Percentiles rank a stretch among this genome's conserved stretches.
Evolutionary conservation across 64 coral and sea anemone genomes (phyloP).

Genomic region (Astreopora myriophthalma): DNA sequence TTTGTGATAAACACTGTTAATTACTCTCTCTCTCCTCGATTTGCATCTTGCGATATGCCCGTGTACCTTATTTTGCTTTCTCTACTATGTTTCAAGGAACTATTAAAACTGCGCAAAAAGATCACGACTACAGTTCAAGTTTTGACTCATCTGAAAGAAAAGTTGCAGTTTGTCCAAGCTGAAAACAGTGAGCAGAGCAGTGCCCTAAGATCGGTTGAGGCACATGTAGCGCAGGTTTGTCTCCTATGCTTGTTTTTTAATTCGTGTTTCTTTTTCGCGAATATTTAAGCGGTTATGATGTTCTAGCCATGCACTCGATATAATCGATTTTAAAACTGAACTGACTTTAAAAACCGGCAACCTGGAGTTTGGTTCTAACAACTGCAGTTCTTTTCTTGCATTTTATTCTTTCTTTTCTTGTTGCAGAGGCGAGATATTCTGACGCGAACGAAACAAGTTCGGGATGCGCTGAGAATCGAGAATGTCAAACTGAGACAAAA

Average conservation of each 20-base stretch:
- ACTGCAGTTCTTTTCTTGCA: not conserved
- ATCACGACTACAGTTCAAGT: conserved; percentile 99
- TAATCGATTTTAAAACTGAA: not conserved
- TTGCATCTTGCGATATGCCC: not conserved
- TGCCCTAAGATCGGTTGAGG: conserved; percentile 83
- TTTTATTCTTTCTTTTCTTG: not conserved
- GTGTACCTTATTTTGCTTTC: not conserved
- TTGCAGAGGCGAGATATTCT: conserved; percentile 91
- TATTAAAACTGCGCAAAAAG: conserved; percentile 97
- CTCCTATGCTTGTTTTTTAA: not conserved
- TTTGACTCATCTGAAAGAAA: conserved; percentile 95
- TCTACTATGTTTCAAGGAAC: conserved; percentile 63
- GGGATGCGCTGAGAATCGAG: conserved; percentile 96
- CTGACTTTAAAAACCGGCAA: no score
- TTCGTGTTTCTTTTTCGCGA: not conserved
- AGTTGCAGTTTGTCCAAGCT: conserved; percentile 88
- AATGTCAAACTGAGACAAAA: conserved; percentile 98
- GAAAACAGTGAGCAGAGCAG: conserved; percentile 86
- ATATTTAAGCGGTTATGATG: not conserved
- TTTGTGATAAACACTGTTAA: no score
- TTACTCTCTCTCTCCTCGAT: not conserved
- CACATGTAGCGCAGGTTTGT: conserved; percentile 84
- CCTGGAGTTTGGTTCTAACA: no score
- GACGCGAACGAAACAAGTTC: conserved; percentile 93
- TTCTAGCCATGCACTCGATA: not conserved